These are phyloP conservation scores for Arrhamphus sclerolepis DNA, from an alignment of 2,797 vertebrate species.

Conservation along the genomic window DNA sequence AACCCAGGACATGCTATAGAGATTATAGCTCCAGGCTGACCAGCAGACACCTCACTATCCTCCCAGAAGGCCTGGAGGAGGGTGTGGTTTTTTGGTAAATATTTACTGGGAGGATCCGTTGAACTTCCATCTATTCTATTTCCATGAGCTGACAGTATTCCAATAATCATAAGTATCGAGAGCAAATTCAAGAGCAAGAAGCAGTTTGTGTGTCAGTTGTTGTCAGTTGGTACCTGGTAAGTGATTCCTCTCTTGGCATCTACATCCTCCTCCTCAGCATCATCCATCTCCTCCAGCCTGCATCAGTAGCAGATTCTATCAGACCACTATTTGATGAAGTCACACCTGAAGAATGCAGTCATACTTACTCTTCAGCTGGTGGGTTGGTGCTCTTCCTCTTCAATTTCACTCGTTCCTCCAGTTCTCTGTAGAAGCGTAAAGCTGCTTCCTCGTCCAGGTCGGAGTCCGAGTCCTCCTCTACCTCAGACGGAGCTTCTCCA, in stretches of 20 bases:
- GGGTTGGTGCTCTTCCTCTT: conserved; percentile 82
- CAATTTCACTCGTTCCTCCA: conserved; percentile 81
- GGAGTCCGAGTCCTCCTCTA: conserved; percentile 56
- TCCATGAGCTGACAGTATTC: no score
- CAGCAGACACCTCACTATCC: no score
- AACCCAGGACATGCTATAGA: no score
- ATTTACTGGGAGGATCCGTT: no score
- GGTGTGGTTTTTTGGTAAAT: no score
- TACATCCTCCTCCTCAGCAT: conserved; percentile 65
- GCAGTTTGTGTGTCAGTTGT: background rate
- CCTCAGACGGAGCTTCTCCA: conserved; percentile 39
- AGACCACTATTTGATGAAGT: background rate
- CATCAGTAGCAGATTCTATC: conserved; percentile 28
- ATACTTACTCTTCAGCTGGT: conserved; percentile 69
- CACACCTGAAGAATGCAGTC: background rate
- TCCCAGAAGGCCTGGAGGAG: no score
- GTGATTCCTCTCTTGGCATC: conserved; percentile 92
- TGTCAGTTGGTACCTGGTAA: conserved; percentile 82
- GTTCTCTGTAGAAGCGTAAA: conserved; percentile 82
- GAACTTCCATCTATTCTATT: no score
- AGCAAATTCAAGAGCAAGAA: no score
- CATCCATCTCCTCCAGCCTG: conserved; percentile 52
- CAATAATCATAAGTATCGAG: no score
- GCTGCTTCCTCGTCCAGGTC: conserved; percentile 85
- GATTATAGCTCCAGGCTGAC: no score